Percentiles rank a stretch among this genome's conserved stretches.
Conservation (phyloP, 2,797 vertebrate genomes). For the Tadarida brasiliensis region DNA sequence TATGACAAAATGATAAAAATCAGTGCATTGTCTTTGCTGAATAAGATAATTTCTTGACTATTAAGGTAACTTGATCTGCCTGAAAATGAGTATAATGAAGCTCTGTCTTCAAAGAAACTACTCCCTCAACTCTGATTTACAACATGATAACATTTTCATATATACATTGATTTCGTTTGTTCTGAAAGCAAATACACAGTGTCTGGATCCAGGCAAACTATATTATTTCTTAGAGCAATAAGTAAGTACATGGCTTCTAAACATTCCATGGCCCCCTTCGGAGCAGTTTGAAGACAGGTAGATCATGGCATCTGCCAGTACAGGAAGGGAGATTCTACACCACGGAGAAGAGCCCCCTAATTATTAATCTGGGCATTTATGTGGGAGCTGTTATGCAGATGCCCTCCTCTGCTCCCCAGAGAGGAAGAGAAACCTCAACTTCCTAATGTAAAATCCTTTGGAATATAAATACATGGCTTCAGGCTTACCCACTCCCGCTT, state of each 20-base stretch:
- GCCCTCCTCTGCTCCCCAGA: neutral
- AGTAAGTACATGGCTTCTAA: neutral
- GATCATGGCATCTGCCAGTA: neutral
- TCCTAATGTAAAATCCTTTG: neutral
- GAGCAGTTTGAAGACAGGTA: neutral
- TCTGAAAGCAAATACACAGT: neutral
- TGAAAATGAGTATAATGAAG: constrained; percentile 44
- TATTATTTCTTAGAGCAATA: neutral
- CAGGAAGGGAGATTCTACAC: neutral
- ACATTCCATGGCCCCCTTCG: neutral
- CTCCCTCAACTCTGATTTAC: neutral
- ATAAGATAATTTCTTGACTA: constrained; percentile 25
- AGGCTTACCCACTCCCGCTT: neutral
- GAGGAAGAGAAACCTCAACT: neutral
- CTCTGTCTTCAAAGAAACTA: constrained; percentile 4
- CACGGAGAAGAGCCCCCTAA: neutral
- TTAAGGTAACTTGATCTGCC: constrained; percentile 38
- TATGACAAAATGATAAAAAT: constrained; percentile 21
- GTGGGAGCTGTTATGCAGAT: neutral
- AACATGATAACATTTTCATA: neutral
- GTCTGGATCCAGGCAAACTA: neutral
- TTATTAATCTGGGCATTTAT: neutral
- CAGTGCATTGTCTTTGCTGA: neutral
- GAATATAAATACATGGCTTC: neutral
- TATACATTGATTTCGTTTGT: neutral